Base-by-base conservation (phyloP, 2,888 invertebrate genomes). In the Dryobotodes eremita region DNA sequence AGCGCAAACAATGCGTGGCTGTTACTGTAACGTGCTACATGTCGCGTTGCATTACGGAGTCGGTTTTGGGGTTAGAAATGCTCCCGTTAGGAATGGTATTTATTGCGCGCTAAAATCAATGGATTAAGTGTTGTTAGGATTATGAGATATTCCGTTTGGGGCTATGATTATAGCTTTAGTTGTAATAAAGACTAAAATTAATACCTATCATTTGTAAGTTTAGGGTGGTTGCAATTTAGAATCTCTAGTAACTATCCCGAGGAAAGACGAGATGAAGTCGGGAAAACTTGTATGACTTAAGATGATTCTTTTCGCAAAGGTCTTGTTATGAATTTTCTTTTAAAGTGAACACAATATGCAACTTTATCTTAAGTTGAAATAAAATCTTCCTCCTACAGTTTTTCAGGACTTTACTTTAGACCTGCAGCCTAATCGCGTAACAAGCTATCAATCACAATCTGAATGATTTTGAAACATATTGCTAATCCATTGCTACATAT, bases 1-100 rank as follows among this genome's bases (percentile, higher is more conserved):
- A 87, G 85, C 68, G 69, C 86, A 82, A 86, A 89, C 88, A 89
- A 88, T 78, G 76, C 50, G 73, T 77, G 61, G 66, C 75, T 26
- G 83, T 72, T 81, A 70, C 82, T 82, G 78, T 69, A 80, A 65
- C 86, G 48, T 81, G 81, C 48, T 75, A 75, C 75, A 42, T 71
- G 71, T 64, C 70, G 11, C 70, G 80, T 73, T 72, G 48, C 55
- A 71, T 31, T 61, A 75, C 46, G 31, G 66, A 46, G n/a, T 50
- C 26, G 31, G 65, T 11, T 53, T 71, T 68, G 26, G 53, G 46
- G 4, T 48, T n/a, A 31, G 26, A 17, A 59, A 68, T 57, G 50
- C 10, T 48, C 17, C 2, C 23, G 26, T 61, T 17, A 13, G 17
- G 20, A 59, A 53, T 71, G 20, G 3, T 80, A 61, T 80, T 71